phyloP scores from a whole-genome alignment of 2,888 invertebrate species.

The Schizotus pectinicornis region DNA sequence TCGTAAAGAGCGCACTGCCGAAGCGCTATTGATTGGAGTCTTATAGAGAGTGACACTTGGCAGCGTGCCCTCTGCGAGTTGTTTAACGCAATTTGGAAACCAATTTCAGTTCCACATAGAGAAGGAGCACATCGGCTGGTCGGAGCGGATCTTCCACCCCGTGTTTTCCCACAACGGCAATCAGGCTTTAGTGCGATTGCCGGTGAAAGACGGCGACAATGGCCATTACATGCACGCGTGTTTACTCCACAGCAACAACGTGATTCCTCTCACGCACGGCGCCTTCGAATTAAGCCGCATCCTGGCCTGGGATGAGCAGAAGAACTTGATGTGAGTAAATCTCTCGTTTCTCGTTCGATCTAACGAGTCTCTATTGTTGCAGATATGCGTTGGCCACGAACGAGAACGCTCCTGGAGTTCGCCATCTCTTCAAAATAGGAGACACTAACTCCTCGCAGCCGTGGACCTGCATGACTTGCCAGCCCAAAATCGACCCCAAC shows the following conservation, averaged over 20 bases:
- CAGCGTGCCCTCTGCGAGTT: not conserved
- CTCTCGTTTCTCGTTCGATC: slow-evolving; percentile 3
- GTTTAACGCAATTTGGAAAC: not conserved
- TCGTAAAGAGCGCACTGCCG: too few relatives aligned
- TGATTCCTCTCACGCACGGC: slow-evolving; percentile 71
- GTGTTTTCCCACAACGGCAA: slow-evolving; percentile 55
- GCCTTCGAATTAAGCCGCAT: slow-evolving; percentile 76
- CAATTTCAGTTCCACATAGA: slow-evolving; percentile 54
- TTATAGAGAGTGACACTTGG: too few relatives aligned
- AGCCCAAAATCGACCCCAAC: slow-evolving; percentile 55
- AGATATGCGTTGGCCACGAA: slow-evolving; percentile 85
- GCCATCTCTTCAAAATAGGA: slow-evolving; percentile 80
- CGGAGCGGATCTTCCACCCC: slow-evolving; percentile 57
- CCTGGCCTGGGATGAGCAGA: slow-evolving; percentile 77
- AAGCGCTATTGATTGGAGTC: too few relatives aligned
- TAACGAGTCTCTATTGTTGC: slow-evolving; percentile 60
- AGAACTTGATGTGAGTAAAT: slow-evolving; percentile 68
- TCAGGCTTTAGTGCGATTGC: slow-evolving; percentile 62
- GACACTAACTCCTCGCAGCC: slow-evolving; percentile 56
- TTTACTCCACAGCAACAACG: slow-evolving; percentile 54
- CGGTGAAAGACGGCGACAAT: slow-evolving; percentile 67
- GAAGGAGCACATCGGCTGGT: slow-evolving; percentile 55
- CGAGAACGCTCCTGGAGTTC: slow-evolving; percentile 76
- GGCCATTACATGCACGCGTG: slow-evolving; percentile 67
- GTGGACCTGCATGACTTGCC: slow-evolving; percentile 68